These are phyloP conservation scores for Camponotus vicinus DNA, from an alignment of 1,140 invertebrate species.

Conservation along the genomic window DNA sequence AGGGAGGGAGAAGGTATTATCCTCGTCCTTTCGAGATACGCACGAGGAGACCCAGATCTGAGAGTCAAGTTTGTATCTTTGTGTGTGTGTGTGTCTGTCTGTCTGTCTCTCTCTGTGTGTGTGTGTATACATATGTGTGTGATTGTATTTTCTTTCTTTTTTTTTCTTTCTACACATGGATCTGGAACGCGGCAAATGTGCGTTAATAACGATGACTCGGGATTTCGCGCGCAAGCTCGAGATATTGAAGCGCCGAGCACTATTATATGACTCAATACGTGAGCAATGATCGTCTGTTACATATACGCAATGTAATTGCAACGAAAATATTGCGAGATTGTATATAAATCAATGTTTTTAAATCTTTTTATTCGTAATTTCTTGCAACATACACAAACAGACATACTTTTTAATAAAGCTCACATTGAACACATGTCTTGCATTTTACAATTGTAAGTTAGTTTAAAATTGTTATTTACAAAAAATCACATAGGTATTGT, in stretches of 20 bases:
- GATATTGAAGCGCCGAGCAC: conserved; percentile 6
- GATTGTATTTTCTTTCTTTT: conserved; percentile 19
- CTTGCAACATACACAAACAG: neutral
- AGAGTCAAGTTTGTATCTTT: neutral
- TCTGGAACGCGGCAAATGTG: conserved; percentile 46
- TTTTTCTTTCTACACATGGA: neutral
- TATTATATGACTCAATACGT: conserved; percentile 2
- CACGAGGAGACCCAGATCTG: conserved; percentile 44
- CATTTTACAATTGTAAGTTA: neutral
- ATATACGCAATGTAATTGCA: conserved; percentile 5
- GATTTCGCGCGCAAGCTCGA: conserved; percentile 13
- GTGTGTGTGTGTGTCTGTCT: too few species aligned
- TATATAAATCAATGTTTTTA: neutral
- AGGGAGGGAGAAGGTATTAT: neutral
- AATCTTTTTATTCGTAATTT: neutral
- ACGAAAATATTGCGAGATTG: neutral
- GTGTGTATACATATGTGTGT: neutral
- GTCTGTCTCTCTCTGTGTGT: too few species aligned
- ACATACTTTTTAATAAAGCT: neutral
- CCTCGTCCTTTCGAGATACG: conserved; percentile 33
- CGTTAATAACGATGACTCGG: conserved; percentile 48
- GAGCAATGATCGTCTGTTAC: neutral
- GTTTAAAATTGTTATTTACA: too few species aligned
- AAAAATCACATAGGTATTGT: too few species aligned
- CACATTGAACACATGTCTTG: neutral